Conservation (phyloP, 2,888 invertebrate species). For the Drosophila helvetica region DNA sequence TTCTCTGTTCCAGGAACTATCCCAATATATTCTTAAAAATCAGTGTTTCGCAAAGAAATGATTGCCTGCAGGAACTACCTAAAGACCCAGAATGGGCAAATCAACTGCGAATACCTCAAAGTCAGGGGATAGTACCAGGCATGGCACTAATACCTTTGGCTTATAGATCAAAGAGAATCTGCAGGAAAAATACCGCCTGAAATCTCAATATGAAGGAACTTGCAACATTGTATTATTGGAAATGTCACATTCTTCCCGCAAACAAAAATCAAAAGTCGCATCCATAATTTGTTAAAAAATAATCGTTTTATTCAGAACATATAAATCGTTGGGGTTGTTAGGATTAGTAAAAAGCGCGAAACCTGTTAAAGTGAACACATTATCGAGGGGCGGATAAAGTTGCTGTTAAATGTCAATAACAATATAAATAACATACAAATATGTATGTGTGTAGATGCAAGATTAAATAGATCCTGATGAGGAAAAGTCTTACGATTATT, state of each 20-base stretch:
- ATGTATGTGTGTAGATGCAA: neutral
- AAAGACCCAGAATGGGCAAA: no score
- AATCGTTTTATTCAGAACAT: constrained; percentile 47
- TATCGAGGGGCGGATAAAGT: constrained; percentile 12
- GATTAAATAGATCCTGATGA: neutral
- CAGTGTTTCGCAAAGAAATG: no score
- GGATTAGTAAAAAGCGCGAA: constrained; percentile 39
- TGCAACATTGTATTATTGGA: no score
- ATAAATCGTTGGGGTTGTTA: constrained; percentile 48
- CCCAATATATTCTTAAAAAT: no score
- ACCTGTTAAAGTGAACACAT: constrained; percentile 30
- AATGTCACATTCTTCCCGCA: neutral
- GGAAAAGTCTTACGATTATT: constrained; percentile 20
- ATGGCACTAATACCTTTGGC: no score
- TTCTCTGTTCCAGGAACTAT: no score
- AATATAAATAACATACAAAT: neutral
- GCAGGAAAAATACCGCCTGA: no score
- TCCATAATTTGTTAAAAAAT: constrained; percentile 18
- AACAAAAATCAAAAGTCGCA: neutral
- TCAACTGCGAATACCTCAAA: no score
- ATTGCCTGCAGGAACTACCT: no score
- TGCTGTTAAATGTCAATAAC: neutral
- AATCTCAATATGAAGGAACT: no score
- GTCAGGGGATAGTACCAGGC: no score
- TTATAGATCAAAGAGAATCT: no score